Percentiles rank a stretch among this genome's conserved stretches.
These are phyloP conservation scores for Plagiodera versicolora DNA, from an alignment of 2,888 invertebrate species.

Conservation along the genomic window DNA sequence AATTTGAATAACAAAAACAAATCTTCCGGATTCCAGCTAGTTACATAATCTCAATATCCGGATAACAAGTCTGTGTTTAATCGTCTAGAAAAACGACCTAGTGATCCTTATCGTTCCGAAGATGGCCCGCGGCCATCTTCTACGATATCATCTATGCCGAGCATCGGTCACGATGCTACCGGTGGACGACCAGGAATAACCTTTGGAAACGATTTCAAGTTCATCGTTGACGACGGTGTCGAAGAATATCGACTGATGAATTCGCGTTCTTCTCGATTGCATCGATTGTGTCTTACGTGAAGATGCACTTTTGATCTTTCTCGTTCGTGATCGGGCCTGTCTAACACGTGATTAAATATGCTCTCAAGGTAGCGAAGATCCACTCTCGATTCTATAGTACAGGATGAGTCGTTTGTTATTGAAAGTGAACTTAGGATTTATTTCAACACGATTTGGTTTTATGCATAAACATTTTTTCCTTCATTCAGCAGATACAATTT, in stretches of 20 bases:
- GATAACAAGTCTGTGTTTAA: too few species aligned
- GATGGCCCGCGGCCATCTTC: conserved; percentile 3
- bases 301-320: conserved; percentile 10
- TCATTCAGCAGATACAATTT: too few species aligned
- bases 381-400: conserved; percentile 5
- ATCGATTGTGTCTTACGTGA: not conserved
- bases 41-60: too few species aligned
- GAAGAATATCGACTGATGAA: too few species aligned
- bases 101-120: not conserved
- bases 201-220: conserved; percentile 37
- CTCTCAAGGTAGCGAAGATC: conserved; percentile 11
- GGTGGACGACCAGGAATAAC: conserved; percentile 34
- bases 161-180: conserved; percentile 6
- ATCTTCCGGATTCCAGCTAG: too few species aligned
- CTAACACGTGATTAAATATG: not conserved
- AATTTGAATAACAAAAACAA: too few species aligned
- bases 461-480: too few species aligned
- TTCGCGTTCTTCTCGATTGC: too few species aligned
- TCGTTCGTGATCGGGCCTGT: not conserved
- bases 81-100: not conserved
- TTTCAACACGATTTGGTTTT: too few species aligned
- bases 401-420: not conserved
- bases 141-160: not conserved
- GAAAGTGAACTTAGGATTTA: too few species aligned
- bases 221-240: conserved; percentile 22